A percentile compares a stretch with the other conserved stretches of the same genome.
These are phyloP conservation scores for Ormyrus nitidulus DNA, from an alignment of 2,888 invertebrate species.

Conservation along the genomic window DNA sequence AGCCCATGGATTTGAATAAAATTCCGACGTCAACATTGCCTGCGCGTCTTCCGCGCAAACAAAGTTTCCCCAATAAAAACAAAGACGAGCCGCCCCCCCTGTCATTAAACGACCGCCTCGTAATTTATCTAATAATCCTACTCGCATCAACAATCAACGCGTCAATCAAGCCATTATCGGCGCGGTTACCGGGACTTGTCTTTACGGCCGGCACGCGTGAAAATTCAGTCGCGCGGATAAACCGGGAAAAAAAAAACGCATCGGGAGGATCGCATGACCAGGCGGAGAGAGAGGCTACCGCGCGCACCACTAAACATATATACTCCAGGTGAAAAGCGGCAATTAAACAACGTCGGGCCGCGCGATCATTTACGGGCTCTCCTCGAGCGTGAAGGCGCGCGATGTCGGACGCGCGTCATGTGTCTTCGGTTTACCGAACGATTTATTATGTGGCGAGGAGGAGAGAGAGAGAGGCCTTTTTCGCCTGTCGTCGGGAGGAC, in stretches of 20 bases:
- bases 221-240: not conserved
- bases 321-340: slow-evolving; percentile 28
- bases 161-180: not conserved
- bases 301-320: not conserved
- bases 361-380: slow-evolving; percentile 63
- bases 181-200: not conserved
- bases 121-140: no score
- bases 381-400: slow-evolving; percentile 58
- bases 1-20: not conserved
- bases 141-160: not conserved
- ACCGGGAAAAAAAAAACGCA: not conserved
- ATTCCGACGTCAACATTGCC: not conserved
- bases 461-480: not conserved
- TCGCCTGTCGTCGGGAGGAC: slow-evolving; percentile 55
- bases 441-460: slow-evolving; percentile 63
- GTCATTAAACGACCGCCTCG: no score
- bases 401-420: slow-evolving; percentile 55
- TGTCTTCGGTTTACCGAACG: slow-evolving; percentile 64
- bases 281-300: not conserved
- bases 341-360: slow-evolving; percentile 50
- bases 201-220: not conserved
- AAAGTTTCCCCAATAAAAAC: not conserved
- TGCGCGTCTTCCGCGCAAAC: slow-evolving; percentile 1
- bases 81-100: no score
- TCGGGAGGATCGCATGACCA: not conserved